Evolutionary conservation across 2,888 invertebrate genomes (phyloP).

Genomic region (Lepidochrysops patricia): DNA sequence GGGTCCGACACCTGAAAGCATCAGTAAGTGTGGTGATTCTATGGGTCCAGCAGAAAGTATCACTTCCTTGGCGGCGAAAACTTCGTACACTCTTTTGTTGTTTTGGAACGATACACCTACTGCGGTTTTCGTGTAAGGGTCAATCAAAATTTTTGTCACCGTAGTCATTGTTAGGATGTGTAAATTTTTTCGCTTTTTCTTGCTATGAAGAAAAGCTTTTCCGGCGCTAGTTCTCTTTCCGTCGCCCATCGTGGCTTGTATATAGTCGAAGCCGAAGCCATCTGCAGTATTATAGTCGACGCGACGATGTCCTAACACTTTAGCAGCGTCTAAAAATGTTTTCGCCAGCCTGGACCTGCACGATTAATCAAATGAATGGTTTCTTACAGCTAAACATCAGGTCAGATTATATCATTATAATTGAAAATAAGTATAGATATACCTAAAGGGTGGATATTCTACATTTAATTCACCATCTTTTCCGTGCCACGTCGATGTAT

Average conservation of each 20-base stretch:
- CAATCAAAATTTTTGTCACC: slow-evolving; percentile 75
- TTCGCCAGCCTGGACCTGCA: slow-evolving; percentile 72
- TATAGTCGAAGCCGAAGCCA: slow-evolving; percentile 72
- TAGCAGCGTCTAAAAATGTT: slow-evolving; percentile 78
- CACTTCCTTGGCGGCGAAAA: slow-evolving; percentile 68
- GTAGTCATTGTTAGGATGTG: slow-evolving; percentile 69
- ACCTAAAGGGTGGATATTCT: slow-evolving; percentile 76
- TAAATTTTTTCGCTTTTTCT: slow-evolving; percentile 72
- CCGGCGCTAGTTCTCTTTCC: slow-evolving; percentile 73
- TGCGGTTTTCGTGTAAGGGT: slow-evolving; percentile 65
- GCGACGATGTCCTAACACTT: slow-evolving; percentile 76
- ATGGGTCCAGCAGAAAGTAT: slow-evolving; percentile 82
- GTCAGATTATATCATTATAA: neutral
- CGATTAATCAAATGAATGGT: slow-evolving; percentile 21
- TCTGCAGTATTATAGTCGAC: slow-evolving; percentile 82
- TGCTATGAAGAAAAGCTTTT: slow-evolving; percentile 73
- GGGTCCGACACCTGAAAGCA: slow-evolving; percentile 80
- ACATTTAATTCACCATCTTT: slow-evolving; percentile 76
- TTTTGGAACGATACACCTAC: slow-evolving; percentile 49
- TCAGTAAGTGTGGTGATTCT: slow-evolving; percentile 84
- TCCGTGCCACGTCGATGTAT: slow-evolving; percentile 71
- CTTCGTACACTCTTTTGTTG: slow-evolving; percentile 57
- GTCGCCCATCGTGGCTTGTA: slow-evolving; percentile 58
- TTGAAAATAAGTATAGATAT: slow-evolving; percentile 10
- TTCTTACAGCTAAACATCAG: neutral